Conservation (phyloP, 2,888 invertebrate genomes). For the Chymomyza caudatula region DNA sequence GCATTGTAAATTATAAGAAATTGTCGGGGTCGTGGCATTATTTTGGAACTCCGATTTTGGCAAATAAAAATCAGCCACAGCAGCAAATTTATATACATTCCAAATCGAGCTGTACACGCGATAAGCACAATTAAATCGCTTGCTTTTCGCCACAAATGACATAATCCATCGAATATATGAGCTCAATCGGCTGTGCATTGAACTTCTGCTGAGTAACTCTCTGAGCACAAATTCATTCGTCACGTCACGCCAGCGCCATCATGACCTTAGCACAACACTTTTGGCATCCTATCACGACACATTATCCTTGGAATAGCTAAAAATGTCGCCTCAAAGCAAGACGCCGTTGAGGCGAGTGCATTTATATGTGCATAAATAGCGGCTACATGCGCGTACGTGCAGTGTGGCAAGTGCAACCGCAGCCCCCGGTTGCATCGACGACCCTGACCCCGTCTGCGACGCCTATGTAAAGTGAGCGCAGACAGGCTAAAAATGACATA, state of each 20-base stretch:
- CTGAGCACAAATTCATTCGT: conserved; percentile 4
- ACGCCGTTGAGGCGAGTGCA: too few species aligned
- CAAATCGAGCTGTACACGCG: background rate
- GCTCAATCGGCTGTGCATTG: conserved; percentile 40
- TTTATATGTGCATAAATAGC: background rate
- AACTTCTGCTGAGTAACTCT: conserved; percentile 25
- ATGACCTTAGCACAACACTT: conserved; percentile 21
- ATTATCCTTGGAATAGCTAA: conserved; percentile 64
- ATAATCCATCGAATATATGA: conserved; percentile 28
- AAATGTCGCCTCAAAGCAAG: conserved; percentile 58
- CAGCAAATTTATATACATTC: conserved; percentile 10
- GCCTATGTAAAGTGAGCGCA: conserved; percentile 34
- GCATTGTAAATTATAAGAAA: conserved; percentile 24
- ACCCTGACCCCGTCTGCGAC: conserved; percentile 49
- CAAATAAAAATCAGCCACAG: background rate
- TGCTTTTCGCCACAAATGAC: conserved; percentile 33
- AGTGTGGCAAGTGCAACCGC: conserved; percentile 50
- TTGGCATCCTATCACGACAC: conserved; percentile 53
- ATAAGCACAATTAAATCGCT: background rate
- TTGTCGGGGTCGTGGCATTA: conserved; percentile 1
- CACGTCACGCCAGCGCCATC: background rate
- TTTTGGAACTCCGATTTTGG: background rate
- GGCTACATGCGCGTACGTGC: conserved; percentile 49
- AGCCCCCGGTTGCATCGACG: background rate
- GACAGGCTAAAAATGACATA: conserved; percentile 14